phyloP scores from a whole-genome alignment of 2,113 vertebrate species.

The Lucifuga dentata region DNA sequence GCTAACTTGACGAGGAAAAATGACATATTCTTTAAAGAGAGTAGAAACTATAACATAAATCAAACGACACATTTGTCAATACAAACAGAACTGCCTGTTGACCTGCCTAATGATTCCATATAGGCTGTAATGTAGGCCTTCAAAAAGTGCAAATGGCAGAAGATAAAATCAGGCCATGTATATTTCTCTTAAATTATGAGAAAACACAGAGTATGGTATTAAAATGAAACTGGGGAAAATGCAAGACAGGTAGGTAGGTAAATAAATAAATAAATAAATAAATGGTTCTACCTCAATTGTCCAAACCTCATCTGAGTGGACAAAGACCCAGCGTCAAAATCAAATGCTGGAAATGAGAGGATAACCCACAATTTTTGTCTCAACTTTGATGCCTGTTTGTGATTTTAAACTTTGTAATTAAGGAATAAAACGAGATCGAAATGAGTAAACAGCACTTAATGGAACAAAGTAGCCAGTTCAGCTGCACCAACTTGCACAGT shows the following conservation, averaged over 20 bases:
- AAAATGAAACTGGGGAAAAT: not conserved
- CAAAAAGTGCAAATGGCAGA: slow-evolving; percentile 27
- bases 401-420: no score
- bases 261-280: no score
- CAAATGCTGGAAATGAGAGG: slow-evolving; percentile 56
- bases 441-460: not conserved
- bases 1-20: not conserved
- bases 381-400: slow-evolving; percentile 56
- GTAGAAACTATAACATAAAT: not conserved
- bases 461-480: slow-evolving; percentile 10
- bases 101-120: slow-evolving; percentile 24
- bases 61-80: not conserved
- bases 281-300: slow-evolving; percentile 2
- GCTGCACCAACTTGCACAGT: slow-evolving; percentile 57
- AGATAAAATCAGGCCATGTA: not conserved
- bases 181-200: no score
- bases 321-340: slow-evolving; percentile 70
- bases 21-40: not conserved
- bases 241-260: not conserved
- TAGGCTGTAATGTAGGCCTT: slow-evolving; percentile 48
- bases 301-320: slow-evolving; percentile 56
- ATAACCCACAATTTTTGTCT: not conserved
- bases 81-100: slow-evolving; percentile 11
- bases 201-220: rapidly evolving
- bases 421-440: not conserved